Conservation (phyloP, 2,113 vertebrate genomes). For the Heterotis niloticus region DNA sequence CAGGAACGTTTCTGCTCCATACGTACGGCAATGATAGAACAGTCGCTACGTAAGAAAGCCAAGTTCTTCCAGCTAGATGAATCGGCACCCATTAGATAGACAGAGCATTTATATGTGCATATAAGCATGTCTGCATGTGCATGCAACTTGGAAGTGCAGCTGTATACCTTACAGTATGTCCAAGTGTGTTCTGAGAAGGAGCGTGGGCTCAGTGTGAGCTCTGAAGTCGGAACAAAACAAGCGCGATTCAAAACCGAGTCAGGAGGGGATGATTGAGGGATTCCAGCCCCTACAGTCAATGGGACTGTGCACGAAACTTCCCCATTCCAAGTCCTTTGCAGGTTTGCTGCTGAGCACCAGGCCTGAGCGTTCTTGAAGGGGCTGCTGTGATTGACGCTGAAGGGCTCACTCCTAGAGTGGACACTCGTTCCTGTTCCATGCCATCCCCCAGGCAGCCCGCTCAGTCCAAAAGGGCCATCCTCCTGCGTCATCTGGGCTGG, state of each 20-base stretch:
- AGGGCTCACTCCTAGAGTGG: constrained; percentile 1
- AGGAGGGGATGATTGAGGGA: not conserved
- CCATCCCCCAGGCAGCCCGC: constrained; percentile 23
- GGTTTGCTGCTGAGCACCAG: constrained; percentile 17
- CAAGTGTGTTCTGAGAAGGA: not conserved
- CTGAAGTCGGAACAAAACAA: constrained; percentile 19
- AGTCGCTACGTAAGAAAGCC: no score
- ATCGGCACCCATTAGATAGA: no score
- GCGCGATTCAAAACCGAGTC: constrained; percentile 7
- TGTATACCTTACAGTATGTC: no score
- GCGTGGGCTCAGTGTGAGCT: constrained; percentile 13
- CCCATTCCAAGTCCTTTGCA: constrained; percentile 17
- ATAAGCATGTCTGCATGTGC: not conserved
- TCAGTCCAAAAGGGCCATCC: constrained; percentile 49
- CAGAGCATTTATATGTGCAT: not conserved
- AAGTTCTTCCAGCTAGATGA: no score
- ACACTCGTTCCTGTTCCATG: no score
- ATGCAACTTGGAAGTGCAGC: no score
- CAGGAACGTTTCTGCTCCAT: no score
- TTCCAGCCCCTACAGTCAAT: constrained; percentile 6
- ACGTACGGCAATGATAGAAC: no score
- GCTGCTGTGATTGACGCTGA: not conserved
- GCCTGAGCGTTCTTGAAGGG: not conserved
- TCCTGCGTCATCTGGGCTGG: constrained; percentile 91
- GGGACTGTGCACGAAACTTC: constrained; percentile 9